Conservation (phyloP, 2,113 vertebrate species). For the Pimephales promelas region DNA sequence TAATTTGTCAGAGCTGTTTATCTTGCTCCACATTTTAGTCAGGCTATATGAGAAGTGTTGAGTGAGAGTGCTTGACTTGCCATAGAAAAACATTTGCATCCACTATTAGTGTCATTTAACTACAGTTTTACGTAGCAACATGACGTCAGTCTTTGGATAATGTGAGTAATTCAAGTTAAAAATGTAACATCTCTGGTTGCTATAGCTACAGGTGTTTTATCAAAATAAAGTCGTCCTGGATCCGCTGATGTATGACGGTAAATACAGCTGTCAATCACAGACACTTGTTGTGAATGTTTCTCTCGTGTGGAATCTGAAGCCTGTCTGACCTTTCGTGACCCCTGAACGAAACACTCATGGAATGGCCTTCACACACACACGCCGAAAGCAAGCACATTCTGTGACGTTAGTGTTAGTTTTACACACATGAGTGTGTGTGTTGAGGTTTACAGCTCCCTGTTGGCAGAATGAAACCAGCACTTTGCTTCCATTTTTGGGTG, state of each 20-base stretch:
- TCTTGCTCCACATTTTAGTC: not conserved
- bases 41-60: not conserved
- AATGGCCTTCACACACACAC: not conserved
- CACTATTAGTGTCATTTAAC: not conserved
- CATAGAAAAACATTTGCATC: not conserved
- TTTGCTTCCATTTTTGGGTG: conserved; percentile 25
- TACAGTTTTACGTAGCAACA: not conserved
- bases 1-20: not conserved
- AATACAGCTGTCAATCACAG: not conserved
- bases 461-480: conserved; percentile 21
- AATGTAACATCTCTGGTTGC: not conserved
- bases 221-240: not conserved
- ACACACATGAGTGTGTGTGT: not conserved
- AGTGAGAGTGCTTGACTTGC: too few relatives aligned
- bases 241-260: not conserved
- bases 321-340: not conserved
- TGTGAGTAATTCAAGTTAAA: not conserved
- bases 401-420: not conserved
- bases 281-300: not conserved
- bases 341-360: not conserved
- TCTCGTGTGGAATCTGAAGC: not conserved
- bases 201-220: not conserved
- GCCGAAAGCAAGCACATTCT: not conserved
- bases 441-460: conserved; percentile 8
- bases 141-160: not conserved